A percentile compares a stretch with the other conserved stretches of the same genome.
Conservation (phyloP, 1,140 invertebrate genomes). For the Diploscapter pachys region DNA sequence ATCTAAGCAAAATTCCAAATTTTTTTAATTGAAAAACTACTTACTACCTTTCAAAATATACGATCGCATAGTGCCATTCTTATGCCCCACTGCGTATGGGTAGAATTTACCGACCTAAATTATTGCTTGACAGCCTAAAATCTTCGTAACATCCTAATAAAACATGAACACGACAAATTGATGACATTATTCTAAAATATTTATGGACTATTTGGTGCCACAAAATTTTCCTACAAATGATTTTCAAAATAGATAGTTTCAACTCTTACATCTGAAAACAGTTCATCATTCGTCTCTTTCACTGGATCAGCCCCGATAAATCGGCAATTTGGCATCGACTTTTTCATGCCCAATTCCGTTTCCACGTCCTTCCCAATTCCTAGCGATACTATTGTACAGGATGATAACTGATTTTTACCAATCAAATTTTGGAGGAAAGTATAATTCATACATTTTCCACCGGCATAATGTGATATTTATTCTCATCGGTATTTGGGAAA, state of each 20-base stretch:
- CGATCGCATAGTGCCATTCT: conserved; percentile 24
- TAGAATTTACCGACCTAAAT: conserved; percentile 23
- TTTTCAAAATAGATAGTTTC: not conserved
- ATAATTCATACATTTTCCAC: no score
- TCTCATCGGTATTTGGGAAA: no score
- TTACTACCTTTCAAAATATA: conserved; percentile 23
- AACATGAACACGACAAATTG: no score
- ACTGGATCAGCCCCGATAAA: conserved; percentile 30
- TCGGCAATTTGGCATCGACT: conserved; percentile 12
- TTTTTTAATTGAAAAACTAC: not conserved
- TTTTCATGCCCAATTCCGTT: conserved; percentile 25
- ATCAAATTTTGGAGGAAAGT: no score
- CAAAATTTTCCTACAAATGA: not conserved
- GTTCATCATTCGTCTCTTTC: conserved; percentile 21
- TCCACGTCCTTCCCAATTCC: conserved; percentile 32
- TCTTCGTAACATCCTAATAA: not conserved
- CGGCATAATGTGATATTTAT: no score
- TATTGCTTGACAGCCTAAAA: not conserved
- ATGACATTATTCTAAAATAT: not conserved
- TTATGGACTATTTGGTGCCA: not conserved
- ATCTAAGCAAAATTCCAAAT: conserved; percentile 2
- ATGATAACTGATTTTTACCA: no score
- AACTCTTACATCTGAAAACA: conserved; percentile 7
- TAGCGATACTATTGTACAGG: conserved; percentile 22
- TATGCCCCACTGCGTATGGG: conserved; percentile 22